phyloP scores from a whole-genome alignment of 2,113 vertebrate genomes.

The Heteronetta atricapilla region DNA sequence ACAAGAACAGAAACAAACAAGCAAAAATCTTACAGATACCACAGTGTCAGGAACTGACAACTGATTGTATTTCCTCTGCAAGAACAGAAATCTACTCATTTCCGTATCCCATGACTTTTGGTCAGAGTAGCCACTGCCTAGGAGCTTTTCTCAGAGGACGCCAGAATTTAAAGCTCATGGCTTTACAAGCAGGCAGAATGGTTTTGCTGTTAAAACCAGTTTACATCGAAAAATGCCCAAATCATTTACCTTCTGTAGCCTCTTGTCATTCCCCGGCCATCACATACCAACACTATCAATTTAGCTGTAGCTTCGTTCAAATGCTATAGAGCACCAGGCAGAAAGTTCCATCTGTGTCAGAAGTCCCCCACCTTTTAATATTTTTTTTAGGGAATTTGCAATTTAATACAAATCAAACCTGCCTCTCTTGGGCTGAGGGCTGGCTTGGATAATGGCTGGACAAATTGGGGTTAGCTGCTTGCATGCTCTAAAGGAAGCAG shows the following conservation, averaged over 20 bases:
- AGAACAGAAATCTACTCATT: background rate
- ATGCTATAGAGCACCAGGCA: background rate
- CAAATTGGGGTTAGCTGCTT: background rate
- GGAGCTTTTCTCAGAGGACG: background rate
- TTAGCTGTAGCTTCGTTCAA: background rate
- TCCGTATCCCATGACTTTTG: background rate
- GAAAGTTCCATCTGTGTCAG: background rate
- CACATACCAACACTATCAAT: fast-evolving
- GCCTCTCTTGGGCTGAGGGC: background rate
- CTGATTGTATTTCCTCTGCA: background rate
- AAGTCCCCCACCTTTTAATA: background rate
- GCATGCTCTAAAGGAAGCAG: background rate
- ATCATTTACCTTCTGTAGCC: background rate
- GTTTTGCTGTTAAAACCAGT: background rate
- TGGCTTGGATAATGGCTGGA: background rate
- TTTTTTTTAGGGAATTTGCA: background rate
- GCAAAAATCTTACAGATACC: background rate
- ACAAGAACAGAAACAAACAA: background rate
- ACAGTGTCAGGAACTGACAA: background rate
- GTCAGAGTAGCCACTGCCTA: background rate
- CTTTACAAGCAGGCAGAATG: background rate
- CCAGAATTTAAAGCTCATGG: background rate
- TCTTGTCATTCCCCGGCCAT: background rate
- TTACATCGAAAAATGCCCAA: background rate
- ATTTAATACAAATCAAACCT: background rate